A percentile compares a stretch with the other conserved stretches of the same genome.
Evolutionary conservation across 2,888 invertebrate genomes (phyloP).

Genomic region (Ashinkailepas kermadecensis): DNA sequence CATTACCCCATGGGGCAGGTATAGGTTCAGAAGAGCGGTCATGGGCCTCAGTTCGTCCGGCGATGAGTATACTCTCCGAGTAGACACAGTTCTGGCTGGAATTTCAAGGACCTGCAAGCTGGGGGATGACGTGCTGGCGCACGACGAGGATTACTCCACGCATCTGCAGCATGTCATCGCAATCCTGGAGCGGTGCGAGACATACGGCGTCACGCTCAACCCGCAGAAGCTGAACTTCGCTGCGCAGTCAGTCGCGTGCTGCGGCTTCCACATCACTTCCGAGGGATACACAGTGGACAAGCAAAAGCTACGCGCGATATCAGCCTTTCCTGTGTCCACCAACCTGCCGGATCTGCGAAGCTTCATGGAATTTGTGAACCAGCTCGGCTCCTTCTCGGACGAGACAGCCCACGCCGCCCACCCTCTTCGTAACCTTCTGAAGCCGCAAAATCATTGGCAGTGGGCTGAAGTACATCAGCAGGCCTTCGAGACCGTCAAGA

Average conservation of each 20-base stretch:
- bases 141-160: no score
- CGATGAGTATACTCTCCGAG: background rate
- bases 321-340: conserved; percentile 25
- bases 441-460: background rate
- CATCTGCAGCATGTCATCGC: no score
- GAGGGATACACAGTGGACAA: conserved; percentile 14
- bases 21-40: background rate
- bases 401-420: conserved; percentile 13
- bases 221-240: no score
- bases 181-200: no score
- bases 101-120: background rate
- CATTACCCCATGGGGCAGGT: background rate
- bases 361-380: conserved; percentile 26
- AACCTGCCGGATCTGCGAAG: conserved; percentile 25
- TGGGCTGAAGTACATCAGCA: background rate
- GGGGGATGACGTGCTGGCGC: conserved; percentile 21
- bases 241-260: background rate
- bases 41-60: conserved; percentile 10
- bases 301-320: conserved; percentile 25
- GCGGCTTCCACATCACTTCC: background rate
- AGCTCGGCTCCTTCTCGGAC: conserved; percentile 24
- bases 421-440: conserved; percentile 20
- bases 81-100: background rate
- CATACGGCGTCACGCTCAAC: no score
- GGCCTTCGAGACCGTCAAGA: conserved; percentile 4